phyloP scores from a whole-genome alignment of 2,113 vertebrate species.

The Promerops cafer region DNA sequence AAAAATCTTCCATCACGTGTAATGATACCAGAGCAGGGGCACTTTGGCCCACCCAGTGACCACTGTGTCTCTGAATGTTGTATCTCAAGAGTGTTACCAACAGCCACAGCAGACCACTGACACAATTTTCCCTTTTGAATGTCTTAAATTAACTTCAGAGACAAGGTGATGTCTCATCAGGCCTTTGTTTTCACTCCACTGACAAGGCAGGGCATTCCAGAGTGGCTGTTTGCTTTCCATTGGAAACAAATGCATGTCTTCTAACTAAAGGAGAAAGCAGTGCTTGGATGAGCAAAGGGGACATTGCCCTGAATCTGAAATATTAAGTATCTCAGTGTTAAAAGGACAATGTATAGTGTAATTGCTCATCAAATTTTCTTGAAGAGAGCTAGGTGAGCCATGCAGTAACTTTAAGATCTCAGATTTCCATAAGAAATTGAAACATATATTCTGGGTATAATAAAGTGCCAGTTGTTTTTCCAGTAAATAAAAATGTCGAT shows the following conservation, averaged over 20 bases:
- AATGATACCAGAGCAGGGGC: background rate
- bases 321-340: background rate
- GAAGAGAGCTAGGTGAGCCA: background rate
- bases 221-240: background rate
- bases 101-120: background rate
- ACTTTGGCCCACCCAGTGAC: background rate
- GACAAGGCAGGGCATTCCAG: background rate
- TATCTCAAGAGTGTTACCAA: background rate
- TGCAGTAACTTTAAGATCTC: background rate
- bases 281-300: background rate
- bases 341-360: background rate
- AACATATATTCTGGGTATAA: background rate
- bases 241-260: background rate
- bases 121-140: background rate
- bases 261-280: background rate
- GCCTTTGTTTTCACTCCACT: background rate
- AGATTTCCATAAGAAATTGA: background rate
- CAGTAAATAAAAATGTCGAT: background rate
- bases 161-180: background rate
- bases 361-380: background rate
- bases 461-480: background rate
- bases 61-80: background rate
- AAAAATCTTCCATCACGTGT: background rate
- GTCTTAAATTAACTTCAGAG: background rate
- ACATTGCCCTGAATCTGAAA: background rate